Evolutionary conservation across 2,797 vertebrate species (phyloP).

Genomic region (Masticophis lateralis): DNA sequence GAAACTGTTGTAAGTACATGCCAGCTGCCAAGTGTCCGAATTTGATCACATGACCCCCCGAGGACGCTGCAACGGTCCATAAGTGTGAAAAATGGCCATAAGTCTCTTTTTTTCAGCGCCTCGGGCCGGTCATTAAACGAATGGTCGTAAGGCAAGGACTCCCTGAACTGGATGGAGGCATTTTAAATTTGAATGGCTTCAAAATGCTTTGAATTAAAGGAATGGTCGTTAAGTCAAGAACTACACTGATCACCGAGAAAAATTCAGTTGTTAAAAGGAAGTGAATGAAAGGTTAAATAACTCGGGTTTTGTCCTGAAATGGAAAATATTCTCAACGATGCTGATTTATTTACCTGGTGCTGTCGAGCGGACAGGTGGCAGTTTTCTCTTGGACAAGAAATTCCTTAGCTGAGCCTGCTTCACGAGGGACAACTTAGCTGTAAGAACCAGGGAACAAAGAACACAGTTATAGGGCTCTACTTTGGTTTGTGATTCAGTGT

Average conservation of each 20-base stretch:
- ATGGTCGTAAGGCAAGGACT: too few species aligned
- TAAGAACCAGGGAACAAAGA: slow-evolving; percentile 52
- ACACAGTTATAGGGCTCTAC: neutral
- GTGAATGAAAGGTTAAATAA: neutral
- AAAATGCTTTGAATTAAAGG: too few species aligned
- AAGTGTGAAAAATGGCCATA: too few species aligned
- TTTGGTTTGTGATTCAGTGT: neutral
- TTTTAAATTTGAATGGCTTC: too few species aligned
- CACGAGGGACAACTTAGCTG: slow-evolving; percentile 84
- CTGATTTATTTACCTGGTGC: slow-evolving; percentile 86
- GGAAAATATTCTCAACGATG: neutral
- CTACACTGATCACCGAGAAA: neutral
- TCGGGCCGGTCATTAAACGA: too few species aligned
- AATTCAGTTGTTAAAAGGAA: neutral
- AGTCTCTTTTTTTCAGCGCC: too few species aligned
- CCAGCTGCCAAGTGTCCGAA: too few species aligned
- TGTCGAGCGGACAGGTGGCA: slow-evolving; percentile 88
- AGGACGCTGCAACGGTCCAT: too few species aligned
- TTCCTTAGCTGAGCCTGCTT: slow-evolving; percentile 91
- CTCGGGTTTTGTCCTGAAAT: neutral
- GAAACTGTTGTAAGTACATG: too few species aligned
- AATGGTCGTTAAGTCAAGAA: too few species aligned
- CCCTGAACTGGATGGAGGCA: too few species aligned
- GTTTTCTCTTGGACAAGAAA: slow-evolving; percentile 92
- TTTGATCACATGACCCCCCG: too few species aligned